phyloP scores from a whole-genome alignment of 2,113 vertebrate genomes.

The Chaetodon auriga region DNA sequence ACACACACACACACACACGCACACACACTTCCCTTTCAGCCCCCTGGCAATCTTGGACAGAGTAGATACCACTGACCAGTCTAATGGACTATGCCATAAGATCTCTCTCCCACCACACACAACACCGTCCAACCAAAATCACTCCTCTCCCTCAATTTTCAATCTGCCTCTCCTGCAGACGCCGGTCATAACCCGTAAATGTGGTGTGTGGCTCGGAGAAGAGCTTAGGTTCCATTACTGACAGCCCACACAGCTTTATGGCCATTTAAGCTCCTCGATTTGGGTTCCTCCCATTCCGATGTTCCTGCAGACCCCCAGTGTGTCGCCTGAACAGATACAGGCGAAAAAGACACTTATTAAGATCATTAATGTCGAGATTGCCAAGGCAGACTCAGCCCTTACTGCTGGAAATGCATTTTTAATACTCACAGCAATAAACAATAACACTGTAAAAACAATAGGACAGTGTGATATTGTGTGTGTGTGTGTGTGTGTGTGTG shows the following conservation, averaged over 20 bases:
- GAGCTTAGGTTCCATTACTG: slow-evolving; percentile 80
- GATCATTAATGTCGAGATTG: slow-evolving; percentile 59
- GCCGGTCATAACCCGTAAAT: slow-evolving; percentile 76
- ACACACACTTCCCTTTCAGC: slow-evolving; percentile 65
- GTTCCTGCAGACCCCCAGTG: slow-evolving; percentile 65
- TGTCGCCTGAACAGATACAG: slow-evolving; percentile 55
- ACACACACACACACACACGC: slow-evolving; percentile 38
- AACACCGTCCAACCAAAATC: slow-evolving; percentile 71
- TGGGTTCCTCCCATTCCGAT: slow-evolving; percentile 79
- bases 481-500: slow-evolving; percentile 15
- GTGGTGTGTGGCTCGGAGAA: slow-evolving; percentile 74
- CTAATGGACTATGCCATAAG: slow-evolving; percentile 84
- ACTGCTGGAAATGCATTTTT: slow-evolving; percentile 43
- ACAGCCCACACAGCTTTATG: slow-evolving; percentile 83
- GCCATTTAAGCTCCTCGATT: slow-evolving; percentile 79
- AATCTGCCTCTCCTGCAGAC: slow-evolving; percentile 79
- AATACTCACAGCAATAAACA: slow-evolving; percentile 43
- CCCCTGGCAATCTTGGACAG: slow-evolving; percentile 71
- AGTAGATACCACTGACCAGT: slow-evolving; percentile 80
- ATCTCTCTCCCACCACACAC: slow-evolving; percentile 55
- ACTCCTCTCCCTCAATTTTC: slow-evolving; percentile 81
- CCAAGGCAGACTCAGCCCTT: slow-evolving; percentile 28
- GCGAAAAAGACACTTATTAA: slow-evolving; percentile 46
- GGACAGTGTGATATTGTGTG: not conserved
- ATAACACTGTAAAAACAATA: slow-evolving; percentile 35